Base-by-base conservation (phyloP, 2,797 vertebrate genomes). In the Chelonia mydas region DNA sequence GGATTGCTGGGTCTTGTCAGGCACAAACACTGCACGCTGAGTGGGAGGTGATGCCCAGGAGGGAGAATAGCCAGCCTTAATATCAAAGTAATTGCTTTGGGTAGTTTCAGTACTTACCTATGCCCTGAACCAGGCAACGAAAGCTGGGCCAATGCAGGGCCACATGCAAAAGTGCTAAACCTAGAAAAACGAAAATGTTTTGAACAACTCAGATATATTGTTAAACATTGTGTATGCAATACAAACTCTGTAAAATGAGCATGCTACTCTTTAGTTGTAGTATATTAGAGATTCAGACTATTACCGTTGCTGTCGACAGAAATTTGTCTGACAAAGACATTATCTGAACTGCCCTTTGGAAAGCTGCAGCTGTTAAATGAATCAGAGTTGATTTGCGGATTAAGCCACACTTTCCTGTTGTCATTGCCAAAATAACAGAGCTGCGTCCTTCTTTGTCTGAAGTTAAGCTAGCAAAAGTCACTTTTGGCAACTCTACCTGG, bases 381-480 rank as follows among this genome's bases (percentile, higher is more conserved):
- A 81, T 89, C 50, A 33, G 47, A 94, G 90, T 79, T 90, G 87
- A 95, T 93, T 4, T 86, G 85, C 23, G 86, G 90, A 93, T 96
- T 95, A 96, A 83, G 90, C 65, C 0, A 0, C 25, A 55, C 87
- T 93, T 97, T 96, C 85, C 93, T 95, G 15, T 93, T 96, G 90
- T 87, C 93, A 91, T 93, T 94, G 65, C 72, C 59, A 84, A 76
- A 97, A 89, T 87, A 86, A 59, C 53, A 88, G 74, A 83, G 90
- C 74, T 51, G 25, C 0, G 0, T 76, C 88, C 49, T 84, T 61
- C 68, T 94, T 96, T 95, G 87, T 96, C 55, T 65, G 37, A 88
- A 92, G 41, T 90, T 93, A 92, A 93, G 87, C 79, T 89, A 93
- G 83, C 83, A 91, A 87, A 90, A 96, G 57, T 93, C 87, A 5